Conservation (phyloP, 1,140 invertebrate genomes). For the Bombyx mandarina region DNA sequence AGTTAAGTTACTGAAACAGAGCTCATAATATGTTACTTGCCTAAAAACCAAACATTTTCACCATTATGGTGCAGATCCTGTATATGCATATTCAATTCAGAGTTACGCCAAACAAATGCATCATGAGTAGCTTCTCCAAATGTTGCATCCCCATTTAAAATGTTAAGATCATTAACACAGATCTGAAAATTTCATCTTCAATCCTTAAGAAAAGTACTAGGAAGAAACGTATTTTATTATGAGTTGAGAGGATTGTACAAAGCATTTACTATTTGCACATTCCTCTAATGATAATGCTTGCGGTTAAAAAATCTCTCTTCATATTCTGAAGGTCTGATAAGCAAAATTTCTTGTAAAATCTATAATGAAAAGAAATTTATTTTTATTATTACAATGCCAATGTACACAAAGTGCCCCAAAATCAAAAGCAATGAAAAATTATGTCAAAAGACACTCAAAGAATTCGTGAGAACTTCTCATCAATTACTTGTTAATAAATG, state of each 20-base stretch:
- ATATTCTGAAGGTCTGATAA: constrained; percentile 17
- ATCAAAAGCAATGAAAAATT: constrained; percentile 8
- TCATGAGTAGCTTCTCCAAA: neutral
- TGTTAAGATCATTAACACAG: constrained; percentile 4
- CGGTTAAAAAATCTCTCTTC: constrained; percentile 24
- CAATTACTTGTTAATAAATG: constrained; percentile 3
- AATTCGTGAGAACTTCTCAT: constrained; percentile 5
- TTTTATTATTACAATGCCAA: constrained; percentile 12
- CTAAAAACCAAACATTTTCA: neutral
- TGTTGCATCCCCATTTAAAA: too few relatives aligned
- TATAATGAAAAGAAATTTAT: constrained; percentile 11
- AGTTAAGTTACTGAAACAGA: constrained; percentile 6
- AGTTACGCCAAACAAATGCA: constrained; percentile 12
- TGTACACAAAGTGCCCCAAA: constrained; percentile 6
- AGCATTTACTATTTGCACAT: constrained; percentile 22
- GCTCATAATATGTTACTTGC: neutral
- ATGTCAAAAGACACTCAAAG: constrained; percentile 8
- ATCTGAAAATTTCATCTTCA: constrained; percentile 5
- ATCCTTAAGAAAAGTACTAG: constrained; percentile 12
- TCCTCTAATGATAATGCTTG: constrained; percentile 23
- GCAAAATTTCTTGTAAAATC: constrained; percentile 25
- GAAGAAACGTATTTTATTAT: constrained; percentile 6
- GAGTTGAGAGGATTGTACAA: neutral
- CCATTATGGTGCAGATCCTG: constrained; percentile 5
- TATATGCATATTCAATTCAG: constrained; percentile 14